Base-by-base conservation (phyloP, 2,113 vertebrate genomes). In the Chauna torquata region DNA sequence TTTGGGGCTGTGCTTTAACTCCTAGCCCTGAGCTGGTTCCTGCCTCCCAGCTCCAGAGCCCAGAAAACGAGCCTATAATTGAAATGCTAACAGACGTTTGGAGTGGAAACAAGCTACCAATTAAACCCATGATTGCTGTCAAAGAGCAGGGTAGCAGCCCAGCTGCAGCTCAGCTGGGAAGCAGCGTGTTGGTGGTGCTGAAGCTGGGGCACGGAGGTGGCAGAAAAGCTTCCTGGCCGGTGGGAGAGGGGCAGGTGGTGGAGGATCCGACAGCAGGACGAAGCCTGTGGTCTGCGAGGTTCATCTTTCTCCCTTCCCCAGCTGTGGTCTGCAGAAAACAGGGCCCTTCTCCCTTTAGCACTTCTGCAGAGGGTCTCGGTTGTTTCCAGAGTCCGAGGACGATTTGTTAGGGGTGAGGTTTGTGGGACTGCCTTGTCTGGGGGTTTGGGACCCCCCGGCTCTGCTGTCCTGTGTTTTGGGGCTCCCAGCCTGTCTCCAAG, bases 71-170 rank as follows among this genome's bases (percentile, higher is more conserved):
- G 77, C 94, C 97, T 97, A 3, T 92, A 97, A 97, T 72, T 96
- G 95, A 96, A 96, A 95, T 81, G 92, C 86, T 92, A 65, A 58
- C 90, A 97, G 95, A 92, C 91, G 85, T 82, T 82, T 65, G 23
- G 88, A 96, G 94, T 88, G 86, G 94, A 85, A 96, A 83, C 88
- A 97, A 96, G 85, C 90, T 97, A 93, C 95, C 96, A 97, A 89
- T 97, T 97, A 97, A 92, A 90, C 66, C 58, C 62, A 40, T 95
- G 96, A 83, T 92, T 89, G 64, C 81, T 97, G 96, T 86, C 95
- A 86, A n/a, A 83, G 92, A 79, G 65, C 54, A 28, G 25, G 36
- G 81, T 76, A 91, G 91, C 94, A 90, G 92, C 88, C 75, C 93
- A 68, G 86, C 36, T 14, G 45, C 42, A 6, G 49, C 68, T 45